These are phyloP conservation scores for Papilio elwesi DNA, from an alignment of 2,888 invertebrate genomes.

Conservation along the genomic window DNA sequence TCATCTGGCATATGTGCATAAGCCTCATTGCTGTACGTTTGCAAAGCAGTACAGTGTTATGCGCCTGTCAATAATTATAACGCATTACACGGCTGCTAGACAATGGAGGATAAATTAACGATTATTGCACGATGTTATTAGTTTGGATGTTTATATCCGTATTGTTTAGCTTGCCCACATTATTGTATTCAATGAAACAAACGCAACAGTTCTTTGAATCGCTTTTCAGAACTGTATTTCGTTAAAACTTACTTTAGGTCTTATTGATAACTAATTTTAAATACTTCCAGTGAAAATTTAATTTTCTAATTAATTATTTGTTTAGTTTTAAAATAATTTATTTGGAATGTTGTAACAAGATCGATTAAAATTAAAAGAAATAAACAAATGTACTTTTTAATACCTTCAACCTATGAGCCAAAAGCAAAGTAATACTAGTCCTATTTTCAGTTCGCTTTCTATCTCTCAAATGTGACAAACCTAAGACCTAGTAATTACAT, in stretches of 20 bases:
- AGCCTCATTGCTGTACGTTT: conserved; percentile 36
- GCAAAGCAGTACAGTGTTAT: conserved; percentile 40
- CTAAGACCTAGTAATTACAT: no score
- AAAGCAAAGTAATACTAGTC: no score
- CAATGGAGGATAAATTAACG: conserved; percentile 53
- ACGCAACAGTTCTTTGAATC: conserved; percentile 20
- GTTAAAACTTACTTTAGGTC: not conserved
- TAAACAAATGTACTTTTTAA: no score
- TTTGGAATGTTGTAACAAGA: no score
- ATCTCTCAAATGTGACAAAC: no score
- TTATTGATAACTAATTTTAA: not conserved
- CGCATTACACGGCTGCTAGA: conserved; percentile 44
- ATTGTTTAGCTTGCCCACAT: conserved; percentile 41
- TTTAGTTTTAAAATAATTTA: not conserved
- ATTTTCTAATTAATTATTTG: not conserved
- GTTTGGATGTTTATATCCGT: conserved; percentile 45
- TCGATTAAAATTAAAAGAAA: no score
- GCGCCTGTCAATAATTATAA: conserved; percentile 44
- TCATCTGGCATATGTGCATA: not conserved
- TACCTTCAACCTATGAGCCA: no score
- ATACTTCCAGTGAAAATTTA: not conserved
- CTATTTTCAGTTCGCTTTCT: no score
- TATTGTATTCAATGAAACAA: conserved; percentile 23
- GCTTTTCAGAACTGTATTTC: not conserved
- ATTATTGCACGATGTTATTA: conserved; percentile 45